Base-by-base conservation (phyloP, 2,888 invertebrate species). In the Aromia moschata region DNA sequence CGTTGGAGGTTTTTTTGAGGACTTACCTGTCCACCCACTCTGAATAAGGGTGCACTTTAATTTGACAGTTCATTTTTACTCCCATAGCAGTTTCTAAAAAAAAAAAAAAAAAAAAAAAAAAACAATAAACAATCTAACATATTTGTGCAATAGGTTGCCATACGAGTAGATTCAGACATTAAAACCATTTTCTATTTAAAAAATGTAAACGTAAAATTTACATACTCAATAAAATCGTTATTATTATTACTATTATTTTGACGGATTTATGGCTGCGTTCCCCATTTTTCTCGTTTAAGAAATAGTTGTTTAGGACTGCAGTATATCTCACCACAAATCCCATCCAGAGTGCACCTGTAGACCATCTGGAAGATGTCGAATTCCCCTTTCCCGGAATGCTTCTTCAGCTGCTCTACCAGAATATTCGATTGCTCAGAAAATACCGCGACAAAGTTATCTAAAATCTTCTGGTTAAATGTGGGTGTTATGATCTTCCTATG, bases 401-500 rank as follows among this genome's bases (percentile, higher is more conserved):
- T 77, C 57, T 75, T 69, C 37, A 88, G 73, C 33, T 82, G 81
- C 1, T 83, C 68, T 0, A 80, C 73, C 62, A 90, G 73, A 44
- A 82, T 81, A 12, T 81, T 77, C 18, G 85, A 81, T 71, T 89
- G 87, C 63, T 85, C 83, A 12, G 84, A 84, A 71, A 89, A 87
- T n/a, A 87, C 83, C 9, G 83, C 83, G 16, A 87, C 79, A 70
- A 86, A 89, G 43, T 85, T 83, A 59, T 87, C 84, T 17, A 89
- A 77, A 56, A 87, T 83, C 58, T 84, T 84, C 72, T 85, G 87
- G 73, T 88, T 86, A 73, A 89, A 89, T 12, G 87, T 83, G 0
- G 89, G 87, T 10, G 87, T 82, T 7, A 89, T 79, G 40, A 87
- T 74, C 65, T 85, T 84, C 9, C 89, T 79, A 57, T 88, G 83